phyloP scores from a whole-genome alignment of 2,888 invertebrate species.

The Himalopsyche anomala region DNA sequence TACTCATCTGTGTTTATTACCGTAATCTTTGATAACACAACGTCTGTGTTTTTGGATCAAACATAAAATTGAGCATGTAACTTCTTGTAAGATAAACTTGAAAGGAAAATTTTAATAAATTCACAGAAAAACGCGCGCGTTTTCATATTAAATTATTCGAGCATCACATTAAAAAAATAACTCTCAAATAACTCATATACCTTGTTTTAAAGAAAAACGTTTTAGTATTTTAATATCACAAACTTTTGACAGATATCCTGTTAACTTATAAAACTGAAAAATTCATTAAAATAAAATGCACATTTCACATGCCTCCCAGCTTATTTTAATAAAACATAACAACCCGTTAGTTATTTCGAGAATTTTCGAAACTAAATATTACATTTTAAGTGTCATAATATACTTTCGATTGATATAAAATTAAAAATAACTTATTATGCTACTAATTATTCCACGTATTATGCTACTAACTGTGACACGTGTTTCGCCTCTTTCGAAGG shows the following conservation, averaged over 20 bases:
- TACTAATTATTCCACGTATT: no score
- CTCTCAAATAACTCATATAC: neutral
- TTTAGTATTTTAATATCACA: neutral
- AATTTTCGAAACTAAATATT: no score
- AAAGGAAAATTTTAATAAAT: constrained; percentile 1
- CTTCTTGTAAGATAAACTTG: neutral
- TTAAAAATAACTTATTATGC: no score
- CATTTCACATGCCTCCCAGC: no score
- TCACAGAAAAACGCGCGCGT: neutral
- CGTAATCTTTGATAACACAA: neutral
- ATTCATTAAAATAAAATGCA: no score
- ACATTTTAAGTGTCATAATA: no score
- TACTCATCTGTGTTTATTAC: neutral
- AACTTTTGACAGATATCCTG: neutral
- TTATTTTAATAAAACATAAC: no score
- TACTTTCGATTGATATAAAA: no score
- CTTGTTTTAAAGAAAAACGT: neutral
- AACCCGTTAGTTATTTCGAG: no score
- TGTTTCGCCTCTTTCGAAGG: no score
- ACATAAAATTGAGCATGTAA: neutral
- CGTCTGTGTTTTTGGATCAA: neutral
- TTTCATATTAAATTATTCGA: neutral
- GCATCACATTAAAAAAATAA: neutral
- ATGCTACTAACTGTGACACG: no score
- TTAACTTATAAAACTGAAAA: no score